A percentile compares a stretch with the other conserved stretches of the same genome.
Evolutionary conservation across 2,888 invertebrate species (phyloP).

Genomic region (Sphaerophoria taeniata): DNA sequence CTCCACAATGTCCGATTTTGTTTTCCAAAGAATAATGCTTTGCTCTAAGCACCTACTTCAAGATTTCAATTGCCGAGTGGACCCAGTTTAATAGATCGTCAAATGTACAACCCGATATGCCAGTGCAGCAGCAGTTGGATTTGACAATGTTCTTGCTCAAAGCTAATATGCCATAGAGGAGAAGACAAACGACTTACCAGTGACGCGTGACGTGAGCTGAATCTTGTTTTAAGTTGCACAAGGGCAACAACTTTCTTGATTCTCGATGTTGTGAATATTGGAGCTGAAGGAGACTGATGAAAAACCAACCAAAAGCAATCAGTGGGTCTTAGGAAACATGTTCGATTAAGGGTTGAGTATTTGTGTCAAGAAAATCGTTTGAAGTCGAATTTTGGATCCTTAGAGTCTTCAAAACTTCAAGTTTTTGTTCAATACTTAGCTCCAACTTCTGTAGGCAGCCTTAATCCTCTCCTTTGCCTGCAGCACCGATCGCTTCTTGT

Average conservation of each 20-base stretch:
- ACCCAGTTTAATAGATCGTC: constrained; percentile 4
- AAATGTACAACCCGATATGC: constrained; percentile 34
- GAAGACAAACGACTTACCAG: constrained; percentile 74
- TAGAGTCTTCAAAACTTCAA: too few species aligned
- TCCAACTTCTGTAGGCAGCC: not conserved
- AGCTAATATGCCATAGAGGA: constrained; percentile 73
- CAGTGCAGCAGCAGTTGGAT: constrained; percentile 25
- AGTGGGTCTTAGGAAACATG: constrained; percentile 4
- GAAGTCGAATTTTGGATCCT: too few species aligned
- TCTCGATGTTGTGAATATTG: constrained; percentile 32
- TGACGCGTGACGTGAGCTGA: constrained; percentile 74
- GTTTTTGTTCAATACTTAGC: not conserved
- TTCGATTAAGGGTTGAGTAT: too few species aligned
- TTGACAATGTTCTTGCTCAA: constrained; percentile 48
- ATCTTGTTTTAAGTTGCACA: constrained; percentile 71
- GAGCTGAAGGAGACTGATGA: constrained; percentile 5
- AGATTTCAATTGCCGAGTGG: not conserved
- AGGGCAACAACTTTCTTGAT: constrained; percentile 74
- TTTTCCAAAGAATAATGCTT: constrained; percentile 34
- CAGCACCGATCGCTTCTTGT: constrained; percentile 39
- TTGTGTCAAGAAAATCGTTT: too few species aligned
- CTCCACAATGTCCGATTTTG: constrained; percentile 35
- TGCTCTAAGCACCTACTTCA: constrained; percentile 27
- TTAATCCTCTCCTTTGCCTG: not conserved
- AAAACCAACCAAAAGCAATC: constrained; percentile 22